Evolutionary conservation across 1,140 invertebrate genomes (phyloP), one percentile per base, ranked within the genome.

Genomic region (Lepidostoma basale): DNA sequence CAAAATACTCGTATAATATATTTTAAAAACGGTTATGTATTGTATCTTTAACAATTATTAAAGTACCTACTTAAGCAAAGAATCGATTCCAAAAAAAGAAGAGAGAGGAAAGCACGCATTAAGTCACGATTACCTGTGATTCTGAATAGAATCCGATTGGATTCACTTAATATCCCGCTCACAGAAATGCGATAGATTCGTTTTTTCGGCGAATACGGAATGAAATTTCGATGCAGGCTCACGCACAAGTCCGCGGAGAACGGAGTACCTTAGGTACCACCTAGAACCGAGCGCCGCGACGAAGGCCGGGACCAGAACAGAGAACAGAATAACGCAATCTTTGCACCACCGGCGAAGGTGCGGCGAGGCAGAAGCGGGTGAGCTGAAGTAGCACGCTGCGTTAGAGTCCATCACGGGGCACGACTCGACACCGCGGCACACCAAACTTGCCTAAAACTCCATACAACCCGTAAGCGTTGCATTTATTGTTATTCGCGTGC

Each of bases 251-350:
- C 30, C 23, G n/a, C n/a, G n/a, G n/a, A n/a, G n/a, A n/a, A n/a
- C n/a, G n/a, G n/a, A n/a, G n/a, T n/a, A n/a, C n/a, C n/a, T n/a
- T n/a, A n/a, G n/a, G n/a, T n/a, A n/a, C n/a, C n/a, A n/a, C n/a
- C 3, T 56, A 14, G 26, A 33, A 16, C n/a, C 52, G 18, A 9
- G 26, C 20, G 36, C 52, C 52, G 52, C 36, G 52, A 56, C 52
- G 25, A 33, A 56, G 26, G 52, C 28, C 36, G 26, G 28, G 14
- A 54, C 25, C 25, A 14, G 49, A 54, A 26, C 23, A 54, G 23
- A 14, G 49, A 54, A 26, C 23, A 54, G 23, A 30, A 33, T n/a
- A 54, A 54, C 49, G 49, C 49, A 54, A n/a, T n/a, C 49, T 54
- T 14, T 54, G 49, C 25, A 54, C 16, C 49, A 33, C n/a, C 2